A percentile compares a stretch with the other conserved stretches of the same genome.
These are phyloP conservation scores for Lacerta agilis DNA, from an alignment of 2,797 vertebrate genomes.

Conservation along the genomic window DNA sequence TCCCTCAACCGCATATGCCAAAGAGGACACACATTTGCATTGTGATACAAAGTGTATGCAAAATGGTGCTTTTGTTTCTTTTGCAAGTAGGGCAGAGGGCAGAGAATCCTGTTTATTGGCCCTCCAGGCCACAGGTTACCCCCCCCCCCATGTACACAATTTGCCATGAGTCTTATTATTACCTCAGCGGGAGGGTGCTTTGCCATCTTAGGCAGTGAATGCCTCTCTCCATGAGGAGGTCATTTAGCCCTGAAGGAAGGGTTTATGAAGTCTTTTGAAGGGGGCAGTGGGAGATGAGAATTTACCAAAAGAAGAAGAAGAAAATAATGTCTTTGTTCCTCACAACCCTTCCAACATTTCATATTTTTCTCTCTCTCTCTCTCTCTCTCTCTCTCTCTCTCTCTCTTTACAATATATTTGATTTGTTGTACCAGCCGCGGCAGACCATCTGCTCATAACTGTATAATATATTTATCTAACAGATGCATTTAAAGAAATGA, in stretches of 20 bases:
- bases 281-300: background rate
- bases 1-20: too few relatives aligned
- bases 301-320: background rate
- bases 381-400: too few relatives aligned
- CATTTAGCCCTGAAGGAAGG: background rate
- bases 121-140: background rate
- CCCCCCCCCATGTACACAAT: background rate
- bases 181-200: too few relatives aligned
- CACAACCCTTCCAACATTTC: constrained; percentile 2
- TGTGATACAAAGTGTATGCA: too few relatives aligned
- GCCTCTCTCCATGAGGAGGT: background rate
- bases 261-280: background rate
- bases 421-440: background rate
- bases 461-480: background rate
- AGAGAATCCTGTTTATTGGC: background rate
- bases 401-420: background rate
- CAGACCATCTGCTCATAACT: constrained; percentile 11
- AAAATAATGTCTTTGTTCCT: background rate
- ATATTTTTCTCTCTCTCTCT: background rate
- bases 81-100: too few relatives aligned
- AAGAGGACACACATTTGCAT: too few relatives aligned
- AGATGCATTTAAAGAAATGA: background rate
- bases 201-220: background rate
- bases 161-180: background rate
- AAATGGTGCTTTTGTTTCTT: too few relatives aligned